These are phyloP conservation scores for Pollachius pollachius DNA, from an alignment of 2,113 vertebrate species.

Conservation along the genomic window DNA sequence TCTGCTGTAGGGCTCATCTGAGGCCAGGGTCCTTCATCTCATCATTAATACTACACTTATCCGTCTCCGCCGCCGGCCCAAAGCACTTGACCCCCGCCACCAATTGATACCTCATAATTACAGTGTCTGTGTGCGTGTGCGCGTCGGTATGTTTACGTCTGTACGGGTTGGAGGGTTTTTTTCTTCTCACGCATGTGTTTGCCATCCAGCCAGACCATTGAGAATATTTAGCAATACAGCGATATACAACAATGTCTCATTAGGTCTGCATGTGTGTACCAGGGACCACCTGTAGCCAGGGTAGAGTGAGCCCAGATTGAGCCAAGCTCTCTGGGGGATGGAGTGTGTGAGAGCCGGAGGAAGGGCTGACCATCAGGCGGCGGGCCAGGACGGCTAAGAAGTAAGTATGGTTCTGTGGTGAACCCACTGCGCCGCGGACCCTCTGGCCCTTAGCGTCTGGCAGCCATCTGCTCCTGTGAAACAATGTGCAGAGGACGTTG, in stretches of 20 bases:
- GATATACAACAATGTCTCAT: no score
- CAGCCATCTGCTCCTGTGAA: constrained; percentile 65
- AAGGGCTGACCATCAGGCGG: constrained; percentile 36
- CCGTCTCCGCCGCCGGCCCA: background rate
- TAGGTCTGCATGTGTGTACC: background rate
- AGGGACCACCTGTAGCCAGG: background rate
- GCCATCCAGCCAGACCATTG: background rate
- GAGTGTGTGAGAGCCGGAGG: no score
- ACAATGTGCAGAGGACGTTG: constrained; percentile 48
- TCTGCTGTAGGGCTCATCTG: constrained; percentile 46
- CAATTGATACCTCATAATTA: constrained; percentile 51
- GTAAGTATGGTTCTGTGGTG: constrained; percentile 50
- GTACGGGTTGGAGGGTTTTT: background rate
- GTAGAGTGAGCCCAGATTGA: constrained; percentile 31
- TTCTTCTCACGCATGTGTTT: no score
- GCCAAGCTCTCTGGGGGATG: constrained; percentile 21
- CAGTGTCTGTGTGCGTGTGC: constrained; percentile 8
- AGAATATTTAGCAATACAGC: background rate
- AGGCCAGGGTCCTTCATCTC: constrained; percentile 48
- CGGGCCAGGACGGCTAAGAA: constrained; percentile 55
- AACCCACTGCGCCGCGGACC: constrained; percentile 39
- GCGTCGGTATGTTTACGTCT: background rate
- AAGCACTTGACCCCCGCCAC: constrained; percentile 42
- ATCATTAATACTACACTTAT: constrained; percentile 44
- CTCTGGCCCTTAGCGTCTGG: constrained; percentile 54